These are phyloP conservation scores for Nemapogon koenigi DNA, from an alignment of 2,888 invertebrate genomes.

Conservation along the genomic window DNA sequence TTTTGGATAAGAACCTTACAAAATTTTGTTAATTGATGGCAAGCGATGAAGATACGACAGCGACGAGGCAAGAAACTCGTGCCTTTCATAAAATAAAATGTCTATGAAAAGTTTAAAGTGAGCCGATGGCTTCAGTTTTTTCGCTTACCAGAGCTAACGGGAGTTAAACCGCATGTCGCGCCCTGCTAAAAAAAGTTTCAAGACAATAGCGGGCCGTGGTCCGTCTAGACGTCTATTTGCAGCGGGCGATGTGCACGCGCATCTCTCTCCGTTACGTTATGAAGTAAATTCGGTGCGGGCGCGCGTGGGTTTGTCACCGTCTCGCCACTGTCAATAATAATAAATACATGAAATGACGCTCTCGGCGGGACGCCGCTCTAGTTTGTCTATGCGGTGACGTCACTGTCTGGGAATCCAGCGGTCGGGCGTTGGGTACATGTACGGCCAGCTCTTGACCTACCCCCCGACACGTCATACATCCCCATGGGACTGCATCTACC, in stretches of 20 bases:
- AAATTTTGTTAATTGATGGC: too few species aligned
- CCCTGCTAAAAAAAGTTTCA: not conserved
- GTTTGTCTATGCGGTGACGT: conserved; percentile 58
- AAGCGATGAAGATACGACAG: too few species aligned
- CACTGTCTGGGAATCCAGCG: conserved; percentile 59
- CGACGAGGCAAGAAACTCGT: too few species aligned
- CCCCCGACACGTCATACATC: conserved; percentile 23
- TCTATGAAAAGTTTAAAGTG: too few species aligned
- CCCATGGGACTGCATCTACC: conserved; percentile 1
- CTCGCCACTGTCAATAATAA: conserved; percentile 57
- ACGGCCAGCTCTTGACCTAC: conserved; percentile 47
- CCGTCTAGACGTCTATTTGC: conserved; percentile 24
- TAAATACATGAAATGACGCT: conserved; percentile 57
- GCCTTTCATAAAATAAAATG: too few species aligned
- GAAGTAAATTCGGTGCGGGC: conserved; percentile 36
- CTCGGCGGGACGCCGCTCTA: conserved; percentile 52
- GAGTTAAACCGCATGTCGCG: not conserved
- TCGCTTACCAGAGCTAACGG: too few species aligned
- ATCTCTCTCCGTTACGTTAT: conserved; percentile 25
- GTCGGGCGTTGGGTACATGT: too few species aligned
- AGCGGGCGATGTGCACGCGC: conserved; percentile 19
- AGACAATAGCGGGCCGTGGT: not conserved
- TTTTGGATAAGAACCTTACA: too few species aligned
- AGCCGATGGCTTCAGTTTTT: too few species aligned
- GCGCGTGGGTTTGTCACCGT: conserved; percentile 58